Conservation (phyloP, 2,113 vertebrate genomes). For the Hipposideros armiger region DNA sequence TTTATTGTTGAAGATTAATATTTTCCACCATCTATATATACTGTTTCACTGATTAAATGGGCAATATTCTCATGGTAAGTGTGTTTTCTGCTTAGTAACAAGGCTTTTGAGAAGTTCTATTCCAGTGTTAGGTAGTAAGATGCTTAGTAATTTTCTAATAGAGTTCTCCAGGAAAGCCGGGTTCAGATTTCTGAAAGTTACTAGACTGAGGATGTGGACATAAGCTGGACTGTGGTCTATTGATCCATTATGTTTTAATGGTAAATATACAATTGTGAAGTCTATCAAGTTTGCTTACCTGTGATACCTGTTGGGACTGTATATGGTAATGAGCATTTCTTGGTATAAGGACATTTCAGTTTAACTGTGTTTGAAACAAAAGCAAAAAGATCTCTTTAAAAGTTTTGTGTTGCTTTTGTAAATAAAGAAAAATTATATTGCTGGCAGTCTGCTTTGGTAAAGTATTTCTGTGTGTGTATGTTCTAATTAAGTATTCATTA, state of each 20-base stretch:
- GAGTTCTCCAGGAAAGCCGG: background rate
- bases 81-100: background rate
- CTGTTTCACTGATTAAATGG: background rate
- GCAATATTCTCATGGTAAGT: background rate
- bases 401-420: slow-evolving; percentile 49
- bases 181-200: slow-evolving; percentile 43
- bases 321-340: background rate
- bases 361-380: slow-evolving; percentile 34
- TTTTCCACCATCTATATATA: background rate
- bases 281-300: slow-evolving; percentile 53
- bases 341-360: background rate
- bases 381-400: background rate
- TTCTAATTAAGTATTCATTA: slow-evolving; percentile 80
- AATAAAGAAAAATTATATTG: slow-evolving; percentile 46
- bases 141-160: slow-evolving; percentile 39
- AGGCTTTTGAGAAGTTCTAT: background rate
- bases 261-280: slow-evolving; percentile 48
- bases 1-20: background rate
- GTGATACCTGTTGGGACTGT: background rate
- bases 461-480: slow-evolving; percentile 13
- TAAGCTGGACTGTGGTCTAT: background rate
- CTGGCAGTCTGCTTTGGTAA: slow-evolving; percentile 46
- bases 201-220: background rate
- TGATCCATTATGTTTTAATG: slow-evolving; percentile 36
- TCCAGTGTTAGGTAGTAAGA: background rate